These are phyloP conservation scores for Pterostichus madidus DNA, from an alignment of 2,888 invertebrate genomes.

Conservation along the genomic window DNA sequence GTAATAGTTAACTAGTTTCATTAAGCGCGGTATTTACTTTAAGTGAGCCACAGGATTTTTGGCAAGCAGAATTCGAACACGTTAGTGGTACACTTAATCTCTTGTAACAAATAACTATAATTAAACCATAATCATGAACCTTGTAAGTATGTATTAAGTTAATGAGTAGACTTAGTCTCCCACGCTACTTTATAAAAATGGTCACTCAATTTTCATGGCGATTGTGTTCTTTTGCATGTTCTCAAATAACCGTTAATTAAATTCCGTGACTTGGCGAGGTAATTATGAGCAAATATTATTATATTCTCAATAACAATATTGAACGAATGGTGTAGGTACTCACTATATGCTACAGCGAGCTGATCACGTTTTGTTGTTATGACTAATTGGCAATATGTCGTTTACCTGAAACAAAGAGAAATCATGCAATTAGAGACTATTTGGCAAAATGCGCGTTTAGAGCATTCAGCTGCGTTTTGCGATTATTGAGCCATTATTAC, in stretches of 20 bases:
- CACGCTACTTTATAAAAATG: not conserved
- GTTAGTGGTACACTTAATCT: too few species aligned
- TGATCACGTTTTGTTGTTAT: slow-evolving; percentile 45
- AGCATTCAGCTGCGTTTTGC: too few species aligned
- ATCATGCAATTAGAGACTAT: slow-evolving; percentile 5
- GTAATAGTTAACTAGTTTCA: too few species aligned
- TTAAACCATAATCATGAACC: not conserved
- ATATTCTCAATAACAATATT: slow-evolving; percentile 62
- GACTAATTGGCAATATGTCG: slow-evolving; percentile 54
- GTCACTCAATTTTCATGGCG: too few species aligned
- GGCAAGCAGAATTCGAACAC: too few species aligned
- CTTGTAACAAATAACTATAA: not conserved
- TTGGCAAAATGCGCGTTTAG: too few species aligned
- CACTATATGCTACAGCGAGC: not conserved
- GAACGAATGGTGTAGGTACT: slow-evolving; percentile 45
- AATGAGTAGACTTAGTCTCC: not conserved
- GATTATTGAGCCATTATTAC: too few species aligned
- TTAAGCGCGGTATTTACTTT: too few species aligned
- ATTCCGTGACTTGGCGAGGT: slow-evolving; percentile 30
- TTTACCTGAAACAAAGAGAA: slow-evolving; percentile 65
- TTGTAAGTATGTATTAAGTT: not conserved
- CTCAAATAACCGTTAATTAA: slow-evolving; percentile 52
- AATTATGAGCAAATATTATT: slow-evolving; percentile 64
- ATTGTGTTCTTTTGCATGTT: too few species aligned
- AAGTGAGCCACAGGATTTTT: too few species aligned